Conservation (phyloP, 2,888 invertebrate species). For the Tenthredo notha region DNA sequence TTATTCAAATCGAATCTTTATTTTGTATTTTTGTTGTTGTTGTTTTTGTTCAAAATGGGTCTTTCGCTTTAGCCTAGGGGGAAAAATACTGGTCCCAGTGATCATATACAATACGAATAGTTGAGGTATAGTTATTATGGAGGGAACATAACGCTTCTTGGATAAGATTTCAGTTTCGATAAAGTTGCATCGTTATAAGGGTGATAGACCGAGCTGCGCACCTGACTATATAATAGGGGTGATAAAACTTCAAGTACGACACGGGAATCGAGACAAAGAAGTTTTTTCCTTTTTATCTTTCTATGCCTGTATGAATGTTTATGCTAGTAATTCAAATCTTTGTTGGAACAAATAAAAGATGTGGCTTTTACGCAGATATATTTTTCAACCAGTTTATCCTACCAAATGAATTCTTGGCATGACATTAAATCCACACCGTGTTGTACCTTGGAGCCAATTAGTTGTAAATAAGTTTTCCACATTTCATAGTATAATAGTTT, state of each 20-base stretch:
- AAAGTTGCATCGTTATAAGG: conserved; percentile 8
- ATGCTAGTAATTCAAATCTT: neutral
- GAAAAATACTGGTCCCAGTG: neutral
- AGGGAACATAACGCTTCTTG: neutral
- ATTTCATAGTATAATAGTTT: neutral
- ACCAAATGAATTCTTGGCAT: neutral
- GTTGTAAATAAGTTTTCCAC: neutral
- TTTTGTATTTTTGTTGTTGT: neutral
- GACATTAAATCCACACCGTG: neutral
- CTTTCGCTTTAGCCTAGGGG: neutral
- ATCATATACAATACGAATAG: neutral
- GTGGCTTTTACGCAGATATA: neutral
- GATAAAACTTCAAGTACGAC: conserved; percentile 56
- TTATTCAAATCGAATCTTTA: neutral
- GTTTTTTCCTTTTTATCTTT: neutral
- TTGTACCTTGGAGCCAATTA: conserved; percentile 29
- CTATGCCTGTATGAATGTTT: neutral
- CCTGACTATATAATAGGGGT: conserved; percentile 57
- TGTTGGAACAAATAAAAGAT: neutral
- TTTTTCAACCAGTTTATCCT: neutral
- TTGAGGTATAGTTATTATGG: neutral
- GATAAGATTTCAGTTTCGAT: conserved; percentile 39
- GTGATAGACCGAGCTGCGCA: neutral
- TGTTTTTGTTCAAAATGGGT: neutral
- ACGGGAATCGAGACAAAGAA: conserved; percentile 27